phyloP scores from a whole-genome alignment of 2,113 vertebrate species.

The Elaphurus davidianus region DNA sequence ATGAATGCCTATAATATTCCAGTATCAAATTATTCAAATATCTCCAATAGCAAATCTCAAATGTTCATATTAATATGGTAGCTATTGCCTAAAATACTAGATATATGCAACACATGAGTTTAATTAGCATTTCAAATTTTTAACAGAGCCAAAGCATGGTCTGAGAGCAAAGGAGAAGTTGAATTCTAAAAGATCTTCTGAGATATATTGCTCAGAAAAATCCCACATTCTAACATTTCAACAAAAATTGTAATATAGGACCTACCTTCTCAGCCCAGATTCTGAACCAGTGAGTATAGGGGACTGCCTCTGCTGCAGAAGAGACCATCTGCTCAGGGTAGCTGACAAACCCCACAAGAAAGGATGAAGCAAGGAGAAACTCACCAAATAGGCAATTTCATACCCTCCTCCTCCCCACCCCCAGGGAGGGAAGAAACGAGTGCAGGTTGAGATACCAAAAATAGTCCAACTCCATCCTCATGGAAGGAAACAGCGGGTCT shows the following conservation, averaged over 20 bases:
- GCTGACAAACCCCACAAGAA: background rate
- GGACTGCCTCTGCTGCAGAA: background rate
- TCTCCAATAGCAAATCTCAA: background rate
- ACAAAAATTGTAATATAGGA: background rate
- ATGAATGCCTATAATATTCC: background rate
- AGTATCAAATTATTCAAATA: conserved; percentile 14
- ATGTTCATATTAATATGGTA: background rate
- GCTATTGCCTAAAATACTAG: background rate
- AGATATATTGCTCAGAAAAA: background rate
- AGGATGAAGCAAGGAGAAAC: background rate
- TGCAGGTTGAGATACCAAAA: background rate
- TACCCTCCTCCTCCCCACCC: background rate
- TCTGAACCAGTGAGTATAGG: background rate
- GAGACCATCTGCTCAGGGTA: background rate
- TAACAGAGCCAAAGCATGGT: background rate
- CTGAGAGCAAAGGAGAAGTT: background rate
- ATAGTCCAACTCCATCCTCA: background rate
- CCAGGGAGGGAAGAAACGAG: background rate
- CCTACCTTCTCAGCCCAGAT: background rate
- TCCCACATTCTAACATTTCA: background rate
- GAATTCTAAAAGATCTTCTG: background rate
- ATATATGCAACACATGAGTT: background rate
- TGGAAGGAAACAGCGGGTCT: background rate
- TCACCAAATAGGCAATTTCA: background rate
- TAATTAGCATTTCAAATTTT: conserved; percentile 32